Evolutionary conservation across 1,140 invertebrate species (phyloP).

Genomic region (Pogonus chalceus): DNA sequence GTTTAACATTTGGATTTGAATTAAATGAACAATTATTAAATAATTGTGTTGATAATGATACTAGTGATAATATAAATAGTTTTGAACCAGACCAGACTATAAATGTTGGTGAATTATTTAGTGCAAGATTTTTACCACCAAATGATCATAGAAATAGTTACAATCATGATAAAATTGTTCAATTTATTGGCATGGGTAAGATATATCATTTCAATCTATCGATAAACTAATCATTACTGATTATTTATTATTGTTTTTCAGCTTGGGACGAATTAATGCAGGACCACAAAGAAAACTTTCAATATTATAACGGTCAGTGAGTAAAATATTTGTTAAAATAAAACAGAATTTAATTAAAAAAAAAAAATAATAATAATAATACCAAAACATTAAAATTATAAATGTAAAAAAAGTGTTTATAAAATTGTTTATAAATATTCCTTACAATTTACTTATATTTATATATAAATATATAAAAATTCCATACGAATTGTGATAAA

Average conservation of each 20-base stretch:
- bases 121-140: slow-evolving; percentile 12
- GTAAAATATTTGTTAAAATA: not conserved
- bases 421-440: too few species aligned
- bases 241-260: slow-evolving; percentile 24
- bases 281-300: slow-evolving; percentile 25
- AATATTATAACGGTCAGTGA: slow-evolving; percentile 24
- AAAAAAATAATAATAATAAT: not conserved
- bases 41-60: not conserved
- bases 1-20: slow-evolving; percentile 56
- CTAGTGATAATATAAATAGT: not conserved
- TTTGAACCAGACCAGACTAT: slow-evolving; percentile 18
- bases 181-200: slow-evolving; percentile 51
- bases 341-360: not conserved
- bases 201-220: slow-evolving; percentile 14
- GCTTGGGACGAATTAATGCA: slow-evolving; percentile 43
- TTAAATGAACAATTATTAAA: slow-evolving; percentile 52
- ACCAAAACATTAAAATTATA: too few species aligned
- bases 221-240: not conserved
- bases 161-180: slow-evolving; percentile 52
- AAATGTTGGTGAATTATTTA: slow-evolving; percentile 18
- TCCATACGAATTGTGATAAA: too few species aligned
- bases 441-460: too few species aligned
- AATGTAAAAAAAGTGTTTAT: too few species aligned
- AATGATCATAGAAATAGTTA: slow-evolving; percentile 20
- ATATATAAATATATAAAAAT: too few species aligned